Evolutionary conservation across 2,888 invertebrate genomes (phyloP), one percentile per base, ranked within the genome.

Genomic region (Agrochola circellaris): DNA sequence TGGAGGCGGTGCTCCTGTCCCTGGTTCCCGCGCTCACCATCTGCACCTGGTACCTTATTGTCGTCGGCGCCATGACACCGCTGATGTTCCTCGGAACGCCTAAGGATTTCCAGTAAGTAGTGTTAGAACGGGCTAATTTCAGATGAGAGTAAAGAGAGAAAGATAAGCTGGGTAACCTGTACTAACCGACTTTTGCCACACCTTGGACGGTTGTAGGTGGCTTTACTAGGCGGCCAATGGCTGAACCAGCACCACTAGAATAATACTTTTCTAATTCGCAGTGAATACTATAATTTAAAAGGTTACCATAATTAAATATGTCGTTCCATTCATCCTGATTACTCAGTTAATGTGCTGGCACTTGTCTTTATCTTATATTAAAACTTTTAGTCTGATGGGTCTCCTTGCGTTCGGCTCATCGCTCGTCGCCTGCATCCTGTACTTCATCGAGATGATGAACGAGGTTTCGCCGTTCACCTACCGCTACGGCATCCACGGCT

Each of bases 21-120:
- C 89, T 97, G 56, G 86, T 97, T 56, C 97, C 97, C 0, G 90
- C 94, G 1, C 88, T 97, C 68, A 97, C 97, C 73, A 97, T 97
- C 89, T 98, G 98, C 91, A 92, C 95, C 79, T 98, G 98, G 97
- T 97, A 97, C 90, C 91, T 98, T 60, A 94, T 98, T 42, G 97
- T 98, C 26, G 97, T 97, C 0, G 95, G 94, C 0, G 91, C 96
- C 0, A 95, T 98, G 88, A 97, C 97, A 17, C 98, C 98, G 0
- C 93, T 97, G 3, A 97, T 97, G 91, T 97, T 98, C 96, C 96
- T 98, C 30, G 98, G 97, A 48, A 97, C 98, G 0, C 98, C 98
- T 0, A 98, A 97, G 90, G 98, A 98, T 91, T 98, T 98, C 91
- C 97, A 97, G 98, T 98, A 92, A 97, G 96, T 93, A 74, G 7